Evolutionary conservation across 2,888 invertebrate genomes (phyloP).

Genomic region (Chorisops tibialis): DNA sequence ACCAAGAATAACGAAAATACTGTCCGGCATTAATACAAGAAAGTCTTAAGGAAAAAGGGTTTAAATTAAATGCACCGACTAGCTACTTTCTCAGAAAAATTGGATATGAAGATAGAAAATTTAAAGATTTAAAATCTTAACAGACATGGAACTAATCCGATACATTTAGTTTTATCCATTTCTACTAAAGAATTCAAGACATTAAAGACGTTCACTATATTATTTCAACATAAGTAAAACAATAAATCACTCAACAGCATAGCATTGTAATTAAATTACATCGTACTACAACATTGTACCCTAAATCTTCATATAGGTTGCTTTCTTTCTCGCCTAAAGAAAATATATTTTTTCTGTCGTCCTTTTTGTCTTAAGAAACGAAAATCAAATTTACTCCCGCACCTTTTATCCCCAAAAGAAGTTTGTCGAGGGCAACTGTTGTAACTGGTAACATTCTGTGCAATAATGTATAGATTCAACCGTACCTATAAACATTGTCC

Average conservation of each 20-base stretch:
- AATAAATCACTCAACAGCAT: slow-evolving; percentile 14
- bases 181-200: too few relatives aligned
- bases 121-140: too few relatives aligned
- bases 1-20: too few relatives aligned
- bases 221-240: slow-evolving; percentile 8
- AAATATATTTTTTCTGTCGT: slow-evolving; percentile 13
- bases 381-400: slow-evolving; percentile 23
- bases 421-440: background rate
- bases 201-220: background rate
- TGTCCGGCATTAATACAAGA: too few relatives aligned
- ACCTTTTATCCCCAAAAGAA: slow-evolving; percentile 13
- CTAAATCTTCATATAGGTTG: background rate
- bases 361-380: slow-evolving; percentile 5
- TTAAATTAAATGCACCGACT: too few relatives aligned
- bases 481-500: background rate
- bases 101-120: too few relatives aligned
- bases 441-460: background rate
- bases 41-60: too few relatives aligned
- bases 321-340: background rate
- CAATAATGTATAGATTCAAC: background rate
- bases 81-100: too few relatives aligned
- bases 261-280: slow-evolving; percentile 19
- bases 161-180: too few relatives aligned
- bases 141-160: too few relatives aligned
- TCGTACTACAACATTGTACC: background rate